Evolutionary conservation across 2,113 vertebrate genomes (phyloP), one percentile per base, ranked within the genome.

Genomic region (Chrysochloris asiatica): DNA sequence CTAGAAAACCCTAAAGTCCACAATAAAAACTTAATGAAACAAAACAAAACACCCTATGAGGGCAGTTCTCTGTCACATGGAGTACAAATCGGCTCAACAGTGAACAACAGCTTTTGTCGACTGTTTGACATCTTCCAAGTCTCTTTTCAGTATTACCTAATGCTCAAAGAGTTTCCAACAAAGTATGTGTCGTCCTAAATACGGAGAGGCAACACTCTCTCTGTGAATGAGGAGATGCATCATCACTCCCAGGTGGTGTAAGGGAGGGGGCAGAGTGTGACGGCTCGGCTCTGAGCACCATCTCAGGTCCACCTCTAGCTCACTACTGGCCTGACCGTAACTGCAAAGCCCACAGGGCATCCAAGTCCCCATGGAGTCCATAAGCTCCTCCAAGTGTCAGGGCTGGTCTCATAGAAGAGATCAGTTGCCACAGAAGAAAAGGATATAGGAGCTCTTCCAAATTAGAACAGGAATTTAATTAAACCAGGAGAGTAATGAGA

Each of bases 391-490:
- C 26, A 28, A 28, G 67, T 2, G 14, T 28, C 8, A n/a, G 45
- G 43, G 38, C 36, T 26, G 89, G 73, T 26, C 52, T 89, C 78
- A 78, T 33, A n/a, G 65, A 72, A 91, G 52, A 73, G 50, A 71
- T 4, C 7, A 5, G 79, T 69, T 87, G 7, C 72, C 83, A 93
- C 14, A 16, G 71, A 72, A 85, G 67, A 72, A 56, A 30, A 92
- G 36, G 81, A 86, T 81, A 59, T 79, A n/a, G 26, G 50, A 87
- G 84, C 61, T 59, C 87, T 89, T 93, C 72, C 73, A 94, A 95
- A 95, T 86, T 54, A 94, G 92, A 94, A 89, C 21, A 89, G n/a
- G 50, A 94, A 95, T 87, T 92, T 90, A 95, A 92, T 90, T 92
- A 96, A 93, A 28, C 78, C 52, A 59, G 77, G 77, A 84, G 45